A percentile compares a stretch with the other conserved stretches of the same genome.
Conservation (phyloP, 2,113 vertebrate species). For the Falcunculus frontatus region DNA sequence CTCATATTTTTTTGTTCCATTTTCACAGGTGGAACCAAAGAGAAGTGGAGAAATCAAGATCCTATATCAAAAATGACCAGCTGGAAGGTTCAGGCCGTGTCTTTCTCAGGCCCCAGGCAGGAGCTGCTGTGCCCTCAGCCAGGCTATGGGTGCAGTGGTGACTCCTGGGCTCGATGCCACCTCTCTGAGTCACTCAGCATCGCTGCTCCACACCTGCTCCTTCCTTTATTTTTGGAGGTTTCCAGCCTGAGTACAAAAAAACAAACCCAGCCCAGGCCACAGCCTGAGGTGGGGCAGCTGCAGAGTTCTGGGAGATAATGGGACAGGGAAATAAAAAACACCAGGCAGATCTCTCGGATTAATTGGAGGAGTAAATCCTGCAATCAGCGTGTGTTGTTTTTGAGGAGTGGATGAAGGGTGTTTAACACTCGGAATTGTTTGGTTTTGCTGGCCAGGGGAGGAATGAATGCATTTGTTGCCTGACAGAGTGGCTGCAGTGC, state of each 20-base stretch:
- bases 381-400: rapidly evolving
- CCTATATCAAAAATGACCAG: rapidly evolving
- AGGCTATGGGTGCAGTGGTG: not conserved
- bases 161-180: constrained; percentile 28
- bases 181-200: constrained; percentile 39
- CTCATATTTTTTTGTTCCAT: not conserved
- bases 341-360: not conserved
- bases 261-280: constrained; percentile 35
- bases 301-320: not conserved
- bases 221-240: constrained; percentile 48
- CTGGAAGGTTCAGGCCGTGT: not conserved
- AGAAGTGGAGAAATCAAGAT: not conserved
- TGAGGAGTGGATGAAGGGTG: not conserved
- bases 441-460: not conserved
- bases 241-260: constrained; percentile 48
- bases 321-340: not conserved
- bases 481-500: not conserved
- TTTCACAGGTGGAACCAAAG: not conserved
- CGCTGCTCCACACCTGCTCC: constrained; percentile 20
- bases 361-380: not conserved
- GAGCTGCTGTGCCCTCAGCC: not conserved
- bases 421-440: not conserved
- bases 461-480: not conserved
- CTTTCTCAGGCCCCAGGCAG: not conserved
- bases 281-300: constrained; percentile 33